phyloP scores from a whole-genome alignment of 2,888 invertebrate genomes.

The Amiota communis region DNA sequence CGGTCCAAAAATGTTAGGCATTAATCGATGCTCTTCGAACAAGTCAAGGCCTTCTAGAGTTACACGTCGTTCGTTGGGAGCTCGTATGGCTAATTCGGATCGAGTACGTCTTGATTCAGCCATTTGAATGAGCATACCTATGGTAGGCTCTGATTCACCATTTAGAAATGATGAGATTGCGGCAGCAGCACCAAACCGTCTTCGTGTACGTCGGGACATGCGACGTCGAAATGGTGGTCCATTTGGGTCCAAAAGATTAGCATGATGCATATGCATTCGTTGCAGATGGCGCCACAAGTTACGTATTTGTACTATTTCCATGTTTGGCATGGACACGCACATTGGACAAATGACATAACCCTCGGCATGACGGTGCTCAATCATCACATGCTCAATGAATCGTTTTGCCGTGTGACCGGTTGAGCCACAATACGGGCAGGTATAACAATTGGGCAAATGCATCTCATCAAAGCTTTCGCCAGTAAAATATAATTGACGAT shows the following conservation, averaged over 20 bases:
- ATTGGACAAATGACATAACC: conserved; percentile 54
- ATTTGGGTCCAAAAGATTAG: conserved; percentile 52
- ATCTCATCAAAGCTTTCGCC: conserved; percentile 48
- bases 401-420: conserved; percentile 52
- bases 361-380: conserved; percentile 44
- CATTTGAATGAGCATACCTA: conserved; percentile 48
- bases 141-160: conserved; percentile 35
- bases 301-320: conserved; percentile 48
- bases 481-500: conserved; percentile 38
- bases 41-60: not conserved
- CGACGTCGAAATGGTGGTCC: conserved; percentile 47
- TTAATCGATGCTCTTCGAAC: not conserved
- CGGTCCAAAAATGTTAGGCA: not conserved
- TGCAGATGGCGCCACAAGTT: conserved; percentile 52
- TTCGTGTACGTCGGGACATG: conserved; percentile 43
- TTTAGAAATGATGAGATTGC: not conserved
- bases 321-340: conserved; percentile 49
- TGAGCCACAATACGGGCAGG: conserved; percentile 53
- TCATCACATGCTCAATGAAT: conserved; percentile 53
- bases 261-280: conserved; percentile 56
- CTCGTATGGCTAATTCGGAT: conserved; percentile 12
- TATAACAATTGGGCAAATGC: conserved; percentile 54
- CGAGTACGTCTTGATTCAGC: conserved; percentile 41
- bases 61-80: not conserved
- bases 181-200: conserved; percentile 34